Base-by-base conservation (phyloP, 64 coral and sea anemone species). In the Pachyseris speciosa region DNA sequence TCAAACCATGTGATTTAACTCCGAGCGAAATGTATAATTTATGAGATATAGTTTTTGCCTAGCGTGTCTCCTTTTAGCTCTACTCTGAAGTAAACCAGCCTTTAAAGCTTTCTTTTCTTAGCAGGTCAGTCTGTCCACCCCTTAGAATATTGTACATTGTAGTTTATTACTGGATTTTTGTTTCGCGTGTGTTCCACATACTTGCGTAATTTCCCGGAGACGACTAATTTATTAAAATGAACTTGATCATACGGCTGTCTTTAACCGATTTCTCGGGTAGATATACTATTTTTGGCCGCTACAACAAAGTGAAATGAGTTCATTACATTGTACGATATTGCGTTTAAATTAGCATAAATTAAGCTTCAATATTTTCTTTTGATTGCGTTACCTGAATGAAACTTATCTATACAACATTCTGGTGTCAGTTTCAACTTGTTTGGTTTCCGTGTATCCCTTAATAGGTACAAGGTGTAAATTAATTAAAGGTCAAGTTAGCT, bases 1-100 rank as follows among this genome's bases (percentile, higher is more conserved):
- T 81, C 77, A 81, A 81, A 81, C 77, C 77, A 81, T 81, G 77
- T 81, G 77, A 81, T 81, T 81, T 80, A 59, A 81, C 51, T 57
- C 33, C 31, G 29, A 26, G n/a, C 32, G 17, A 58, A 61, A 81
- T 81, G 77, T 81, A 61, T 81, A 61, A 81, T 81, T 81, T 40
- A 81, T 81, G 36, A 81, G 77, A n/a, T 39, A 40, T 40, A 63
- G 53, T 61, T 81, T 81, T 81, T 81, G 77, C 77, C 19, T 2
- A 42, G 63, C 34, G n/a, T 41, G 22, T 39, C 26, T 58, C 22
- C 77, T 20, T 16, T 1, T 15, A 34, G 75, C 75, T 7, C 49
- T 32, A 29, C 15, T 22, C 25, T 79, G 48, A 7, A 33, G 6
- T 10, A 20, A 79, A 57, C 7, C 5, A 34, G 29, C 13, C 40